Evolutionary conservation across 2,797 vertebrate species (phyloP).

Genomic region (Cirrhinus mrigala): DNA sequence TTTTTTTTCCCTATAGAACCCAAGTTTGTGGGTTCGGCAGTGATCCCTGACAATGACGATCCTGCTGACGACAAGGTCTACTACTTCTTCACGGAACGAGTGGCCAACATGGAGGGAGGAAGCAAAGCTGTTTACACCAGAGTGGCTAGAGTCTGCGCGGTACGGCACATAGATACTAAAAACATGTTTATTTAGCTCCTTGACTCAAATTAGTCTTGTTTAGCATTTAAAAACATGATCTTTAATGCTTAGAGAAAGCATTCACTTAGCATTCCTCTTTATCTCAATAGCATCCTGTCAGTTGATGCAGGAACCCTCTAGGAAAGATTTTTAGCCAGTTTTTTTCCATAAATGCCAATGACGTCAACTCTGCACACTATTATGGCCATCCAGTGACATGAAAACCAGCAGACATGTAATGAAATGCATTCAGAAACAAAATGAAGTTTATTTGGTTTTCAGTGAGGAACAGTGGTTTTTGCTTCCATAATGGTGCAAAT

Average conservation of each 20-base stretch:
- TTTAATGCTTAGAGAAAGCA: not conserved
- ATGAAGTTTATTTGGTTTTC: not conserved
- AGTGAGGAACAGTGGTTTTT: not conserved
- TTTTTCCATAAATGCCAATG: not conserved
- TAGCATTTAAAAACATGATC: not conserved
- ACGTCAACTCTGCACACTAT: not conserved
- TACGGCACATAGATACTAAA: constrained; percentile 69
- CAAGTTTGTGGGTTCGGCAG: constrained; percentile 89
- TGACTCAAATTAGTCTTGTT: not conserved
- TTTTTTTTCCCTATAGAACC: constrained; percentile 79
- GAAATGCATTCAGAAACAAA: not conserved
- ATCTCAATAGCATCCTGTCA: not conserved
- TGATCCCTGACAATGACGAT: constrained; percentile 96
- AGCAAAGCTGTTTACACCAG: constrained; percentile 86
- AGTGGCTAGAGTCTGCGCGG: constrained; percentile 90
- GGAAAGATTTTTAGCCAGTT: not conserved
- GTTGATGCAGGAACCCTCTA: not conserved
- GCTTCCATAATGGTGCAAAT: not conserved
- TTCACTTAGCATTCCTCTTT: not conserved
- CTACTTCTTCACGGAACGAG: constrained; percentile 97
- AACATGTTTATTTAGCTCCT: not conserved
- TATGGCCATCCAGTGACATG: not conserved
- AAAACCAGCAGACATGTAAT: not conserved
- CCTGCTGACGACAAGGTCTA: constrained; percentile 94
- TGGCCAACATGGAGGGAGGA: constrained; percentile 81